These are phyloP conservation scores for Pipistrellus nathusii DNA, from an alignment of 2,797 vertebrate genomes.

Conservation along the genomic window DNA sequence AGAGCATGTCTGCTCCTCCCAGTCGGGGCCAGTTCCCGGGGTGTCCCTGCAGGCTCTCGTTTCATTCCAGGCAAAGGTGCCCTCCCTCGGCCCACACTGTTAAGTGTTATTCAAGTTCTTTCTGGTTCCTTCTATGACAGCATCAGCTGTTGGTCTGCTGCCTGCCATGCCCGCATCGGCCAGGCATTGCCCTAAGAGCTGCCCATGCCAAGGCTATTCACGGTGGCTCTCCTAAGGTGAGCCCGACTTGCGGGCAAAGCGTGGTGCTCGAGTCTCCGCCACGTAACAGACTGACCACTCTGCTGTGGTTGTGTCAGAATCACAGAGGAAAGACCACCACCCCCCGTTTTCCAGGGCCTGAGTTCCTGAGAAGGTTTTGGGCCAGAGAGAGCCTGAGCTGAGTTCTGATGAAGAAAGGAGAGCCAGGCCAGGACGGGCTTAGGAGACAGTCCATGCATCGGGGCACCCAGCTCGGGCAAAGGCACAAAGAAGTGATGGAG, in stretches of 20 bases:
- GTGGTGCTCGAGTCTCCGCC: not conserved
- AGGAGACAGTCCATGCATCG: not conserved
- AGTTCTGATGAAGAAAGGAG: not conserved
- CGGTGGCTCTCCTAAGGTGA: not conserved
- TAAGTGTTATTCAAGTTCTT: no score
- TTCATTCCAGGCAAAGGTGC: accelerated
- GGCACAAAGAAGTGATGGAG: not conserved
- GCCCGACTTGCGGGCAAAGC: not conserved
- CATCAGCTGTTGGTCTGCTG: not conserved
- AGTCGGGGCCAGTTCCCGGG: not conserved
- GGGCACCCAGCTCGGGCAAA: not conserved
- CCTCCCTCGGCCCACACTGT: not conserved
- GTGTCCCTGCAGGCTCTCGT: accelerated
- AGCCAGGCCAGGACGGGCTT: not conserved
- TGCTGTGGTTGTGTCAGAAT: not conserved
- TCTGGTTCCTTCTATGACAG: not conserved
- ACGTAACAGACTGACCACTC: accelerated
- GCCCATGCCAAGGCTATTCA: not conserved
- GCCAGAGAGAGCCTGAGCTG: not conserved
- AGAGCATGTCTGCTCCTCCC: not conserved
- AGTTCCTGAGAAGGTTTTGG: not conserved
- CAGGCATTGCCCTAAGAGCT: not conserved
- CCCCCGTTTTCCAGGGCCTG: accelerated
- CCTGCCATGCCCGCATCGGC: accelerated
- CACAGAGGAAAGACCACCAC: not conserved